Evolutionary conservation across 2,113 vertebrate genomes (phyloP), one percentile per base, ranked within the genome.

Genomic region (Enhydra lutris): DNA sequence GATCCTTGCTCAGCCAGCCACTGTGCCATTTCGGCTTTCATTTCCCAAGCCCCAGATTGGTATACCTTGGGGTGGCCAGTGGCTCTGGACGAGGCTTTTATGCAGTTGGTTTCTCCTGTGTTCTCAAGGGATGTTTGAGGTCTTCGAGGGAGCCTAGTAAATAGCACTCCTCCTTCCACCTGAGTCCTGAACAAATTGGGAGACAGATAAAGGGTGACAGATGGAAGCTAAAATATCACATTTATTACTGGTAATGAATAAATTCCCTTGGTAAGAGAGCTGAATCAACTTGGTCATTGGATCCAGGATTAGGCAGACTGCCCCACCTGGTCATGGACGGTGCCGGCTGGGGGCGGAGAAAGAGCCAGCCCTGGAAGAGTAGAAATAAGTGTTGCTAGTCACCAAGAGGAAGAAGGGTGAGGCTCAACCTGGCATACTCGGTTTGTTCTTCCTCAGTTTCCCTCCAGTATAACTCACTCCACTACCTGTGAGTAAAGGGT

Each of bases 21-120:
- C 91, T 7, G 34, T 63, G 42, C 82, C 65, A 3, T 45, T 42
- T 24, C 92, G 74, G 96, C 80, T 95, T 87, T 92, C 88, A 21
- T 95, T 87, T 96, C 95, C 91, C 12, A 0, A 65, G 84, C 55
- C 95, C 92, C 95, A 94, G 94, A 92, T 71, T 91, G 83, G 20
- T 26, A 55, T 13, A 26, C 76, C 71, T 90, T 65, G 39, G 55
- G 63, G 65, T 55, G 91, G 74, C 94, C 90, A 13, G 87, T 10
- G 47, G 83, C 90, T 96, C 79, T 0, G 0, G 26, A 50, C 95
- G 83, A 94, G 69, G 74, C 95, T 94, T n/a, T n/a, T 57, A 55
- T 42, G 45, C 80, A 50, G 52, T 15, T 1, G 10, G 7, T 31
- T 83, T 92, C 89, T 96, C 63, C 14, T 31, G 1, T 71, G 50